Base-by-base conservation (phyloP, 1,140 invertebrate species). In the Heliconius hermathena region DNA sequence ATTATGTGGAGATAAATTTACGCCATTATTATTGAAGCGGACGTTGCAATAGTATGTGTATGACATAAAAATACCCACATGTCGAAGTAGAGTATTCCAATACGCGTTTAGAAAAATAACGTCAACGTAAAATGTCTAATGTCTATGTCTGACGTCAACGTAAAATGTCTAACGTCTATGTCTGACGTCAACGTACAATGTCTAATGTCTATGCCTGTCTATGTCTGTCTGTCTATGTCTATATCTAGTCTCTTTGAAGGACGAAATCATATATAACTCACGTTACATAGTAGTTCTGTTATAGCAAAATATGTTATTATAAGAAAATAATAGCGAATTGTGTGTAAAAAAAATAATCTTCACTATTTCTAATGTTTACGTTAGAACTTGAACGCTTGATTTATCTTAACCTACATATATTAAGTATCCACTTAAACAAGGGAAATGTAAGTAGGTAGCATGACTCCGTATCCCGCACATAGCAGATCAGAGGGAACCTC, bases 1-100 rank as follows among this genome's bases (percentile, higher is more conserved):
- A 66, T 66, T 66, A 29, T 29, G 60, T 66, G 60, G 22, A 66
- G 60, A 66, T 66, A 66, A 66, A 6, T 66, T 66, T 29, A 66
- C 26, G n/a, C n/a, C 54, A 60, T 22, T 60, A 60, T 60, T 60
- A 22, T 52, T 20, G 0, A 60, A 60, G 54, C 54, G 54, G 54
- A 60, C 1, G 9, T 60, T 26, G 54, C 54, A 8, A 26, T 60
- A 60, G n/a, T 11, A 6, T 66, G 13, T 66, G 26, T 26, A 13
- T 1, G 5, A 66, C 60, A 66, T 29, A 66, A 66, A 66, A 29
- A 66, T 66, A 66, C 60, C 1, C 60, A 29, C 22, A 66, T 29
- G 11, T 66, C 26, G 22, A 66, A 66, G 29, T 13, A 6, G 5
- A 16, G 60, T 29, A 22, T 26, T 11, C 22, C 22, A 66, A 26